A percentile compares a stretch with the other conserved stretches of the same genome.
Conservation (phyloP, 2,797 vertebrate genomes). For the Poliocrania exsul region DNA sequence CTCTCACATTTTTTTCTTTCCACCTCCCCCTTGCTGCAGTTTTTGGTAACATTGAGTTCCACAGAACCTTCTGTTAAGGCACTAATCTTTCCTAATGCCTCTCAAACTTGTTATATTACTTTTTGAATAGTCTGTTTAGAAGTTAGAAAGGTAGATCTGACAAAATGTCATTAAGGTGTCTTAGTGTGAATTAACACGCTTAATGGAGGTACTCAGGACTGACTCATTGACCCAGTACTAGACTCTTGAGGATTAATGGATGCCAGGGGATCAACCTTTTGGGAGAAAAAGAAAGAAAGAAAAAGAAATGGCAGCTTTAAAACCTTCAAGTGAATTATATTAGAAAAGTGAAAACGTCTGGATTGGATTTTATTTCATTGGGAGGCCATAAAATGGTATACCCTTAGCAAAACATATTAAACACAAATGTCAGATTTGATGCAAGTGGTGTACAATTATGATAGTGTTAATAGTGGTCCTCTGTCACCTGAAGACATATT, state of each 20-base stretch:
- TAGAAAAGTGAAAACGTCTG: slow-evolving; percentile 85
- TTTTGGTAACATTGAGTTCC: slow-evolving; percentile 55
- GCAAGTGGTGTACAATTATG: slow-evolving; percentile 75
- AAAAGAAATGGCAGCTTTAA: slow-evolving; percentile 87
- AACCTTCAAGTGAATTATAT: slow-evolving; percentile 85
- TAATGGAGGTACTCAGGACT: slow-evolving; percentile 85
- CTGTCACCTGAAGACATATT: slow-evolving; percentile 75
- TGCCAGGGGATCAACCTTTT: slow-evolving; percentile 85
- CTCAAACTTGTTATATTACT: slow-evolving; percentile 76
- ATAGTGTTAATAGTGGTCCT: slow-evolving; percentile 77
- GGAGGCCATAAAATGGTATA: slow-evolving; percentile 74
- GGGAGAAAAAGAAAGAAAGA: slow-evolving; percentile 74
- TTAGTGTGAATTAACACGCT: slow-evolving; percentile 85
- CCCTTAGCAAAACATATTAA: slow-evolving; percentile 76
- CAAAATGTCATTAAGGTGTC: slow-evolving; percentile 89
- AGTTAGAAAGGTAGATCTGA: slow-evolving; percentile 85
- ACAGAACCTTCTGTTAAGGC: slow-evolving; percentile 53
- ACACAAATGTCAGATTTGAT: slow-evolving; percentile 75
- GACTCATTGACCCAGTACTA: slow-evolving; percentile 91
- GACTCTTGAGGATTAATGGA: slow-evolving; percentile 89
- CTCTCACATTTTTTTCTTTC: slow-evolving; percentile 34
- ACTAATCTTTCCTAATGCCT: slow-evolving; percentile 72
- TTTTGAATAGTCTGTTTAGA: slow-evolving; percentile 81
- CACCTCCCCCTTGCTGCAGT: not conserved
- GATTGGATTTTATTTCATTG: slow-evolving; percentile 76